Conservation (phyloP, 2,113 vertebrate species). For the Calypte anna region DNA sequence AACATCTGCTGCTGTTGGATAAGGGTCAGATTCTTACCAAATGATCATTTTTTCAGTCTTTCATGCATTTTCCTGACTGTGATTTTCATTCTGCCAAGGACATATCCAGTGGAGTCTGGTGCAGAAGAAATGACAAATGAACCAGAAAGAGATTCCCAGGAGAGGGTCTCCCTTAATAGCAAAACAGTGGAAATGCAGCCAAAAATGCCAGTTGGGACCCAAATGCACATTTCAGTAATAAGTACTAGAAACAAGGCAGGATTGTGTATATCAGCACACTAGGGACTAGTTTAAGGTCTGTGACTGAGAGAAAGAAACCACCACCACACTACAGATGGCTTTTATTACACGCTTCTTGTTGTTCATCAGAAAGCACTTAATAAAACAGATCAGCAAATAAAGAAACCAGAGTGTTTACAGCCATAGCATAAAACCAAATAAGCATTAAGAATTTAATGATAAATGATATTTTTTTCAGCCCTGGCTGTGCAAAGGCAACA, state of each 20-base stretch:
- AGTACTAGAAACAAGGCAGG: background rate
- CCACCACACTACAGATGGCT: fast-evolving
- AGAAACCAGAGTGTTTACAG: background rate
- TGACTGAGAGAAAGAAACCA: background rate
- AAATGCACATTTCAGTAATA: background rate
- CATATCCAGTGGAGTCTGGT: background rate
- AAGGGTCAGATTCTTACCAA: background rate
- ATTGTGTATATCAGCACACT: background rate
- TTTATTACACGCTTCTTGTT: background rate
- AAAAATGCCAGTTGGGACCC: background rate
- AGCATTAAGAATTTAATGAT: background rate
- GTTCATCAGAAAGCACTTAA: slow-evolving; percentile 8
- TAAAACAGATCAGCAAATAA: slow-evolving; percentile 38
- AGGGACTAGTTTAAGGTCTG: background rate
- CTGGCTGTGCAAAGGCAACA: background rate
- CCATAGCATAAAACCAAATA: background rate
- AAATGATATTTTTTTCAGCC: background rate
- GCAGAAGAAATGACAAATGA: background rate
- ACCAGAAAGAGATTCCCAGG: background rate
- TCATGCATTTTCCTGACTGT: background rate
- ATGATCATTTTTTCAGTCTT: background rate
- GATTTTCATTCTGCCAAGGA: background rate
- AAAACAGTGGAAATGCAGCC: background rate
- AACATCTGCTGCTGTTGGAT: background rate
- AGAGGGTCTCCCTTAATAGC: background rate